Base-by-base conservation (phyloP, 2,113 vertebrate genomes). In the Halcyon malimbica region DNA sequence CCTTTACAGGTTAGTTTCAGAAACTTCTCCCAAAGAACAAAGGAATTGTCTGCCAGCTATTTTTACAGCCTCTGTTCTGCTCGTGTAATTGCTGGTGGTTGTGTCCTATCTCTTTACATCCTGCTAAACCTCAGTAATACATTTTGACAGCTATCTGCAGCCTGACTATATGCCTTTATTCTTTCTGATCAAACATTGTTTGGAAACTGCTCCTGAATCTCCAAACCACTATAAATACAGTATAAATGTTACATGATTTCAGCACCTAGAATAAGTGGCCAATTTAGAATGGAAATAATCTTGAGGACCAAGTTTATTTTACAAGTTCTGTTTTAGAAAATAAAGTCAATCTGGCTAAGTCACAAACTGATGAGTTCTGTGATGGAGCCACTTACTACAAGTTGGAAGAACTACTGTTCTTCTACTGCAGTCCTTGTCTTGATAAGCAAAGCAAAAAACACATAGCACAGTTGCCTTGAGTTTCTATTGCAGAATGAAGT, bases 1-100 rank as follows among this genome's bases (percentile, higher is more conserved):
- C 94, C 97, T 99, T 96, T 99, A 99, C 97, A 99, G 99, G 99
- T 99, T 96, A 97, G 98, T 96, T 59, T 90, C n/a, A 54, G 56
- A 60, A 69, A 42, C 83, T 64, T n/a, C 46, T 95, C 53, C 21
- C 15, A 91, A 68, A 41, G 41, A 95, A 95, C 83, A 93, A 87
- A 94, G 65, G 35, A 77, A 73, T 87, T 90, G 13, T 41, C 77
- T 87, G 53, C 42, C 73, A 87, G 37, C 26, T 93, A 65, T 89
- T 94, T 94, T 87, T 84, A n/a, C 74, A 44, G 80, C 56, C 31
- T 78, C 44, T 95, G 0, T 57, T 88, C 62, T 71, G 33, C 35
- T 60, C 25, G 5, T n/a, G 26, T 84, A 78, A 87, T 59, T 88
- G 73, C 57, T 82, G 64, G 26, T 85, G 65, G 87, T 87, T 4